Percentiles rank a stretch among this genome's conserved stretches.
These are phyloP conservation scores for Phaethornis superciliosus DNA, from an alignment of 2,113 vertebrate genomes.

Conservation along the genomic window DNA sequence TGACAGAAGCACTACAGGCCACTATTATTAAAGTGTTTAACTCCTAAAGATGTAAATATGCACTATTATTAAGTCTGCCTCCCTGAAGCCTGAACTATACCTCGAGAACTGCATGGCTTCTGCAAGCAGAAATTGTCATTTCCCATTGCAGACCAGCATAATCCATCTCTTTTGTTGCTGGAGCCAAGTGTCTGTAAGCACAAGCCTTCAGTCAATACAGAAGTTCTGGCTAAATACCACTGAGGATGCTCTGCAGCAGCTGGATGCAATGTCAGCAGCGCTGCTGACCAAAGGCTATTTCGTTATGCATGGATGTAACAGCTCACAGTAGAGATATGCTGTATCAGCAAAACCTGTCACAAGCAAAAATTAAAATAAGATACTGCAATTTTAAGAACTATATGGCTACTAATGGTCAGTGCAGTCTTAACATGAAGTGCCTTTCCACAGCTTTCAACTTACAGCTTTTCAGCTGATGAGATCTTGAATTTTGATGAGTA, in stretches of 20 bases:
- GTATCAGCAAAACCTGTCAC: not conserved
- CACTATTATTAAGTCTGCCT: not conserved
- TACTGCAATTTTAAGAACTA: not conserved
- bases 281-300: not conserved
- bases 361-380: not conserved
- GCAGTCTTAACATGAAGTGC: not conserved
- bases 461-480: not conserved
- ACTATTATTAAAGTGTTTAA: not conserved
- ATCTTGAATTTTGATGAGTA: not conserved
- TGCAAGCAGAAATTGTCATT: not conserved
- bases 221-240: not conserved
- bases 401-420: not conserved
- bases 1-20: not conserved
- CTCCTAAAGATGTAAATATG: not conserved
- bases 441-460: not conserved
- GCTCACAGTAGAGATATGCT: not conserved
- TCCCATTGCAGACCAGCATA: not conserved
- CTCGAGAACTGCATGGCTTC: not conserved
- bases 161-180: not conserved
- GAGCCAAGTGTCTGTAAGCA: not conserved
- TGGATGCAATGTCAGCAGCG: not conserved
- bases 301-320: not conserved
- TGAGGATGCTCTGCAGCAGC: not conserved
- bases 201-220: not conserved
- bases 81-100: not conserved